A percentile compares a stretch with the other conserved stretches of the same genome.
Conservation (phyloP, 2,797 vertebrate species). For the Salmo trutta region DNA sequence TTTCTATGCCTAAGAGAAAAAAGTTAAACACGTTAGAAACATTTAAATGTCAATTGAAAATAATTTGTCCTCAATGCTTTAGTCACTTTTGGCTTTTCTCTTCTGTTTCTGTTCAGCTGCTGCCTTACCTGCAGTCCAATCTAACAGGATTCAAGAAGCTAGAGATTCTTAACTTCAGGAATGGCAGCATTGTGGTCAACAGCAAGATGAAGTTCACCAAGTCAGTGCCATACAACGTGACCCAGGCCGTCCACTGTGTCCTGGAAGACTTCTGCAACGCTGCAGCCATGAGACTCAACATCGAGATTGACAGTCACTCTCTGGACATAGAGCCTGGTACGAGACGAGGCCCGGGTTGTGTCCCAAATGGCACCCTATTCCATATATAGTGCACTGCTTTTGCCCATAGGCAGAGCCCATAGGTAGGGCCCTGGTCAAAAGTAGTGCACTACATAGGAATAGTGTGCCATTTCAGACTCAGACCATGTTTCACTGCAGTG, state of each 20-base stretch:
- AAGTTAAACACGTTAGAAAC: neutral
- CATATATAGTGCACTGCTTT: neutral
- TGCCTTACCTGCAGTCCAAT: conserved; percentile 87
- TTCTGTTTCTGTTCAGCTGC: conserved; percentile 74
- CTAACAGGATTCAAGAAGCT: conserved; percentile 91
- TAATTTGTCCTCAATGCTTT: neutral
- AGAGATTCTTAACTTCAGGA: conserved; percentile 92
- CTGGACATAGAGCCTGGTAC: conserved; percentile 89
- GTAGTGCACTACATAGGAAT: too few species aligned
- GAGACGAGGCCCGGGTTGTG: neutral
- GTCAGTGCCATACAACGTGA: conserved; percentile 90
- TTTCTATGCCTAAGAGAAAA: neutral
- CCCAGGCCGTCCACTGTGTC: conserved; percentile 82
- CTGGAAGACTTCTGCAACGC: conserved; percentile 85
- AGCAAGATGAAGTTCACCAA: conserved; percentile 86
- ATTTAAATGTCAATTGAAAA: neutral
- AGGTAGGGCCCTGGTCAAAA: too few species aligned
- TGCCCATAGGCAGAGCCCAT: neutral
- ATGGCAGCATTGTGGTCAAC: conserved; percentile 91
- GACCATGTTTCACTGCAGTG: too few species aligned
- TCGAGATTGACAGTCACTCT: conserved; percentile 87
- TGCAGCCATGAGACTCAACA: conserved; percentile 74
- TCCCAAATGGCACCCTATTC: conserved; percentile 14
- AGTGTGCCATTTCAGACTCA: too few species aligned
- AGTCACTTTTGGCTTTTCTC: neutral